phyloP scores from a whole-genome alignment of 2,113 vertebrate genomes.

The Arizona elegans region DNA sequence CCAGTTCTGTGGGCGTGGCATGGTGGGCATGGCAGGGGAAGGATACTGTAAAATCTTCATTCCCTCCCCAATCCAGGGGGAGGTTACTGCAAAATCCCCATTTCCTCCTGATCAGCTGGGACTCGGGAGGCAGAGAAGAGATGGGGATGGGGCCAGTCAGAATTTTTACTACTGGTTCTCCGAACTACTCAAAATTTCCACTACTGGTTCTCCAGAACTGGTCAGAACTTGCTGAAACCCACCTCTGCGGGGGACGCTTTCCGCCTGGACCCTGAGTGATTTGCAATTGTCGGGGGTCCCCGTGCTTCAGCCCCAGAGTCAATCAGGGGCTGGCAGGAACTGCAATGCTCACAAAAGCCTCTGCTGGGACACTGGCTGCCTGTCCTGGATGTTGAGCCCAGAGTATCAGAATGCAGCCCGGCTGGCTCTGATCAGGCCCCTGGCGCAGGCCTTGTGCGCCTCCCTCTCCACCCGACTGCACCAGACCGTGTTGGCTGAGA shows the following conservation, averaged over 20 bases:
- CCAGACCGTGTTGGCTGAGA: background rate
- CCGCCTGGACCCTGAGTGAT: background rate
- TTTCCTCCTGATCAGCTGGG: too few relatives aligned
- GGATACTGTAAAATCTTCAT: too few relatives aligned
- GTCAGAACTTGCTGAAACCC: too few relatives aligned
- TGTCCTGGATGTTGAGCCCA: background rate
- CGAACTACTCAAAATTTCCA: too few relatives aligned
- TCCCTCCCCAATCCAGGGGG: too few relatives aligned
- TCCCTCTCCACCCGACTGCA: background rate
- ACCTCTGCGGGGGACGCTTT: background rate
- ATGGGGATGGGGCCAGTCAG: too few relatives aligned
- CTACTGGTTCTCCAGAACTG: too few relatives aligned
- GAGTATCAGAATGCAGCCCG: background rate
- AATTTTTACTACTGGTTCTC: too few relatives aligned
- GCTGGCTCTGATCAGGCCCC: background rate
- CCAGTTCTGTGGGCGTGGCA: too few relatives aligned
- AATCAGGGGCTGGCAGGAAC: background rate
- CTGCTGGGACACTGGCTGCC: background rate
- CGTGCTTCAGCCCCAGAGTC: background rate
- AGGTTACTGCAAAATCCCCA: too few relatives aligned
- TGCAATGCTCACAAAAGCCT: background rate
- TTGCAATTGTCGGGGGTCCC: background rate
- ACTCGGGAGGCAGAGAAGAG: too few relatives aligned
- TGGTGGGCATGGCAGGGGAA: too few relatives aligned
- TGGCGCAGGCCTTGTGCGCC: background rate